Conservation (phyloP, 2,888 invertebrate species). For the Agrenia bidenticulata region DNA sequence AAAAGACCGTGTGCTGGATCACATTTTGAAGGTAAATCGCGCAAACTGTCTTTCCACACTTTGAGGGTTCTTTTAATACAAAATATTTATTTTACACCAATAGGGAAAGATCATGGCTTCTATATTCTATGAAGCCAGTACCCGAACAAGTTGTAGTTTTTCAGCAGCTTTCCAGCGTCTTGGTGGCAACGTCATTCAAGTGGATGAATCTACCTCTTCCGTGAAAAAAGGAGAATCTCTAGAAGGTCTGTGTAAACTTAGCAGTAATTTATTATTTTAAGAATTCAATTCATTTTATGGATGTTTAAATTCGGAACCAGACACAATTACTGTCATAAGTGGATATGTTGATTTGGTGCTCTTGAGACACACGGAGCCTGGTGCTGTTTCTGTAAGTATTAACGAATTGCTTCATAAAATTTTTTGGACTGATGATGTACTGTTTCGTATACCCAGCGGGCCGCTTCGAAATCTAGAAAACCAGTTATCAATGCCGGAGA, state of each 20-base stretch:
- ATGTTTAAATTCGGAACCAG: slow-evolving; percentile 55
- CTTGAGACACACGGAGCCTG: slow-evolving; percentile 87
- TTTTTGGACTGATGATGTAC: background rate
- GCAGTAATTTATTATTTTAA: slow-evolving; percentile 5
- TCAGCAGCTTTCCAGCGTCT: slow-evolving; percentile 94
- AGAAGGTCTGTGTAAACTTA: slow-evolving; percentile 62
- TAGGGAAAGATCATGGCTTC: slow-evolving; percentile 92
- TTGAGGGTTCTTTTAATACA: background rate
- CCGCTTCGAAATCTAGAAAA: slow-evolving; percentile 77
- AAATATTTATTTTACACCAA: background rate
- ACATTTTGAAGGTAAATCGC: slow-evolving; percentile 68
- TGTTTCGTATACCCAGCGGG: slow-evolving; percentile 65
- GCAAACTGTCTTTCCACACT: background rate
- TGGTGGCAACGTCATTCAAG: slow-evolving; percentile 87
- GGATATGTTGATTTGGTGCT: slow-evolving; percentile 93
- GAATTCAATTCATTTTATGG: too few relatives aligned
- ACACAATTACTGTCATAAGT: slow-evolving; percentile 82
- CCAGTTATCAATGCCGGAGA: slow-evolving; percentile 98
- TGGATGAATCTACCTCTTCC: slow-evolving; percentile 87
- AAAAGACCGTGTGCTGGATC: slow-evolving; percentile 80
- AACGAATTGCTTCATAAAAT: background rate
- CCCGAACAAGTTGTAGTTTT: slow-evolving; percentile 94
- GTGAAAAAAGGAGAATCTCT: slow-evolving; percentile 95
- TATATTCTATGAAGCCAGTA: slow-evolving; percentile 97
- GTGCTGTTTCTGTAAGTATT: slow-evolving; percentile 76